These are phyloP conservation scores for Junonia oenone DNA, from an alignment of 2,888 invertebrate genomes.

Conservation along the genomic window DNA sequence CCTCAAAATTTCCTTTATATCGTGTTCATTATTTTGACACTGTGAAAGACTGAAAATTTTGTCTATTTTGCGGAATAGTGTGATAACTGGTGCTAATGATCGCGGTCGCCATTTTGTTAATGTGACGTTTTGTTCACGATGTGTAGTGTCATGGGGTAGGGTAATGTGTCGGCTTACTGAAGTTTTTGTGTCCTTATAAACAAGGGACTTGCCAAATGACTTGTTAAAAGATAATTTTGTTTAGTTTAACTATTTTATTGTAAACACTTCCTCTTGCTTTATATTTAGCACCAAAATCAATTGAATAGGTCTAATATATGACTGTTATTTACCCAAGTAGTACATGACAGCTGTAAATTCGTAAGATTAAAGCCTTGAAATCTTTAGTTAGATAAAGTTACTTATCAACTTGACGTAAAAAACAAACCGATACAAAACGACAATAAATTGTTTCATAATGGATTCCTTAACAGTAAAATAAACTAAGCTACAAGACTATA, in stretches of 20 bases:
- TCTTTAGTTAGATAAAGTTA: constrained; percentile 23
- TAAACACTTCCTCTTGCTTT: no score
- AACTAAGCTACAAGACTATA: no score
- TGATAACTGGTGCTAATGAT: constrained; percentile 73
- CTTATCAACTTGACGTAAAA: no score
- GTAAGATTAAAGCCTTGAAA: constrained; percentile 18
- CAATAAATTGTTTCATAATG: no score
- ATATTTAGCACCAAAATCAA: no score
- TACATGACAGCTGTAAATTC: constrained; percentile 15
- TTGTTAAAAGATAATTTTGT: constrained; percentile 12
- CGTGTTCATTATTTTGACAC: constrained; percentile 66
- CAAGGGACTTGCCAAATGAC: constrained; percentile 6
- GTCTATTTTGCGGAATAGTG: constrained; percentile 77
- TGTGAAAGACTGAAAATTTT: constrained; percentile 74
- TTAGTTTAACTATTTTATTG: no score
- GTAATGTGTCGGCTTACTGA: constrained; percentile 14
- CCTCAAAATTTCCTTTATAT: constrained; percentile 63
- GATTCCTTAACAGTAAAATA: no score
- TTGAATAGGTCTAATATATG: no score
- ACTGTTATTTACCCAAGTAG: no score
- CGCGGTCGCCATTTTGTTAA: constrained; percentile 60
- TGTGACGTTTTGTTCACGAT: constrained; percentile 58
- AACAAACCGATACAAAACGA: no score
- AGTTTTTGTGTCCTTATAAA: constrained; percentile 12
- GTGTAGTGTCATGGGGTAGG: constrained; percentile 8